phyloP scores from a whole-genome alignment of 2,888 invertebrate species.

The Aromia moschata region DNA sequence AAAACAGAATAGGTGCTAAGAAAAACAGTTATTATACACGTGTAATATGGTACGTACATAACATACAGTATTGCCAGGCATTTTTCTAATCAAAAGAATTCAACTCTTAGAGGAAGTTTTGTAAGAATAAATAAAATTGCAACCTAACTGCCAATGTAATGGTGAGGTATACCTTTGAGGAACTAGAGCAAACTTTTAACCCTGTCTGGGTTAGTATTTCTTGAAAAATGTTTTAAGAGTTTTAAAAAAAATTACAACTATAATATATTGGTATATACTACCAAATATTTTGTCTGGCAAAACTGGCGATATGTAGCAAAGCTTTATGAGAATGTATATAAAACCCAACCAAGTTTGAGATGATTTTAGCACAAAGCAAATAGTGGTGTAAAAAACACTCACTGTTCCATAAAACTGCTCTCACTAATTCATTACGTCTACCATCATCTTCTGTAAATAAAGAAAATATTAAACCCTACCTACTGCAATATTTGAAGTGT shows the following conservation, averaged over 20 bases:
- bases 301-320: conserved; percentile 20
- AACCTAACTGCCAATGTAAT: no score
- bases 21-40: conserved; percentile 1
- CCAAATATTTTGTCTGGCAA: conserved; percentile 24
- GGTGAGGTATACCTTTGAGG: no score
- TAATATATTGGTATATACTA: no score
- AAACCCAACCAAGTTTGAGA: conserved; percentile 24
- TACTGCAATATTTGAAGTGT: no score
- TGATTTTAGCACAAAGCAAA: conserved; percentile 27
- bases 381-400: conserved; percentile 62
- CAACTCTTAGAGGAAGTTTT: no score
- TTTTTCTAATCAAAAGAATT: no score
- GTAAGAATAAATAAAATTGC: no score
- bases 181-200: no score
- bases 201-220: no score
- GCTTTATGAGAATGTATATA: conserved; percentile 20
- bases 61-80: conserved; percentile 9
- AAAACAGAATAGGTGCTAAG: conserved; percentile 1
- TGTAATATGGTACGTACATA: conserved; percentile 14
- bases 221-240: no score
- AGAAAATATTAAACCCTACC: conserved; percentile 42
- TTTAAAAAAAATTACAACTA: no score
- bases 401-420: conserved; percentile 89
- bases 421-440: conserved; percentile 80
- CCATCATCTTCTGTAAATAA: conserved; percentile 75